phyloP scores from a whole-genome alignment of 2,797 vertebrate species.

The Phylloscopus collybita region DNA sequence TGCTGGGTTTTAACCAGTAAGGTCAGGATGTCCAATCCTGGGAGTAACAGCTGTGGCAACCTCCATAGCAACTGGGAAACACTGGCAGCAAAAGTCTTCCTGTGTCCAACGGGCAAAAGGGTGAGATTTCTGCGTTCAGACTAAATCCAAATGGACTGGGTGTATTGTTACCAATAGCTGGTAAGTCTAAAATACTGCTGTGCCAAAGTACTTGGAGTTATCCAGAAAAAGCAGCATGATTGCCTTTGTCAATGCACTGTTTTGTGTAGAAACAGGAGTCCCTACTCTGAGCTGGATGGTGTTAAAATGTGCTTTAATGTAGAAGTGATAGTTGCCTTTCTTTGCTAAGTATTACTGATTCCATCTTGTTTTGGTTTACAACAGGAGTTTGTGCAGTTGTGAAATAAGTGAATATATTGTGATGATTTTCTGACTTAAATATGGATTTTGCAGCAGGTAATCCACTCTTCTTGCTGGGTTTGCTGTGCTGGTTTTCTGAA shows the following conservation, averaged over 20 bases:
- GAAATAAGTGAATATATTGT: not conserved
- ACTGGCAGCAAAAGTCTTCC: not conserved
- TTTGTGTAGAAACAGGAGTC: not conserved
- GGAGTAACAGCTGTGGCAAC: slow-evolving; percentile 31
- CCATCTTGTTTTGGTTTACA: not conserved
- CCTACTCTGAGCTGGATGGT: not conserved
- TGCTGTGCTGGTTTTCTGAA: not conserved
- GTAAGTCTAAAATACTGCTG: slow-evolving; percentile 19
- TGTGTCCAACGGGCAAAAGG: not conserved
- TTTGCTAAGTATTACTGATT: not conserved
- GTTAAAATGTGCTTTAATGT: not conserved
- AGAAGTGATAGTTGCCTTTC: not conserved
- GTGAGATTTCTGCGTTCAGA: not conserved
- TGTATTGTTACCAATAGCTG: not conserved
- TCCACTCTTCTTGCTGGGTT: not conserved
- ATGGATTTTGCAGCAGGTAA: not conserved
- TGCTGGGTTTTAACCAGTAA: not conserved
- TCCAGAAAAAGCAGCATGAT: not conserved
- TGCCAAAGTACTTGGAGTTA: not conserved
- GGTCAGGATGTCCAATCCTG: not conserved
- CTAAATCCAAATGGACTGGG: not conserved
- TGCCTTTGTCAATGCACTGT: not conserved
- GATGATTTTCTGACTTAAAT: not conserved
- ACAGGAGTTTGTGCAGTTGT: not conserved
- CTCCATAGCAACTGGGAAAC: slow-evolving; percentile 70